These are phyloP conservation scores for Hippocampus zosterae DNA, from an alignment of 2,113 vertebrate species.

Conservation along the genomic window DNA sequence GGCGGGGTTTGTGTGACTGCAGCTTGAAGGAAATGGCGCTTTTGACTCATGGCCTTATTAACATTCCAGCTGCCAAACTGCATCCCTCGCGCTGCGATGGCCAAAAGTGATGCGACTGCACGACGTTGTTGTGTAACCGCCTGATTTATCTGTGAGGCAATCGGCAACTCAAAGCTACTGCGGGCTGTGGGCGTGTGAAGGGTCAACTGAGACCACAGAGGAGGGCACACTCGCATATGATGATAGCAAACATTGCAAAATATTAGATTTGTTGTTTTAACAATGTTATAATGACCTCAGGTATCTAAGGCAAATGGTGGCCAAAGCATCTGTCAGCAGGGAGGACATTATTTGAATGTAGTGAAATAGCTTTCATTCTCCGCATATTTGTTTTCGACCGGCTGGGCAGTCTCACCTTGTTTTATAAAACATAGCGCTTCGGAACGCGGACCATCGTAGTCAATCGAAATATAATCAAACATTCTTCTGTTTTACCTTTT, in stretches of 20 bases:
- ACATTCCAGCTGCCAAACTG: slow-evolving; percentile 46
- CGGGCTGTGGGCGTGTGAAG: not conserved
- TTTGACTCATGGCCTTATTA: slow-evolving; percentile 31
- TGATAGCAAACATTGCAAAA: not conserved
- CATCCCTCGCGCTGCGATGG: slow-evolving; percentile 9
- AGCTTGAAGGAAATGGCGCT: slow-evolving; percentile 18
- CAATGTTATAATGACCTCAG: not conserved
- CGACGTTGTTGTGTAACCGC: slow-evolving; percentile 4
- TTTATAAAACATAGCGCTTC: too few species aligned
- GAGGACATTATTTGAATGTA: too few species aligned
- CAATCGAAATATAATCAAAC: too few species aligned
- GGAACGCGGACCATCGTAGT: too few species aligned
- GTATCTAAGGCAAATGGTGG: too few species aligned
- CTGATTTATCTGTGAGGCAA: not conserved
- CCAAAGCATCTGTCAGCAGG: too few species aligned
- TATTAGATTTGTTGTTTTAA: not conserved
- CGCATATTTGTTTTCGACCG: too few species aligned
- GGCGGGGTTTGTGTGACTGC: slow-evolving; percentile 16
- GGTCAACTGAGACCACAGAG: not conserved
- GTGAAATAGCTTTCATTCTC: too few species aligned
- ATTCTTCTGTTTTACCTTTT: too few species aligned
- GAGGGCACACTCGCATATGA: not conserved
- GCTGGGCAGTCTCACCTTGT: too few species aligned
- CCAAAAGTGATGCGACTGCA: not conserved
- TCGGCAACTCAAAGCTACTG: slow-evolving; percentile 7